These are phyloP conservation scores for Bovichtus diacanthus DNA, from an alignment of 2,797 vertebrate species.

Conservation along the genomic window DNA sequence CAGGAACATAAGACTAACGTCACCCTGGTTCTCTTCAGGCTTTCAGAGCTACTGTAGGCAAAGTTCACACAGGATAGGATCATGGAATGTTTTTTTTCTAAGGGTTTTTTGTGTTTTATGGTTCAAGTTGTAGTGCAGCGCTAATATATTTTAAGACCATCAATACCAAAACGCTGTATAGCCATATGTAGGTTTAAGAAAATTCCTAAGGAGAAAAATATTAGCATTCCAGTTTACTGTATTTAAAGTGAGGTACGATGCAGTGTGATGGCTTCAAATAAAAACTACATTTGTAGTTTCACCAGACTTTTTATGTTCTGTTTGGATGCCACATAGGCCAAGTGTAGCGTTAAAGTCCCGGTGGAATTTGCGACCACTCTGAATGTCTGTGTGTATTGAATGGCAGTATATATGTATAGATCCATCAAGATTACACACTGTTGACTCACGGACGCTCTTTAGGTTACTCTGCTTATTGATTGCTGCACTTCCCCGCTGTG, in stretches of 20 bases:
- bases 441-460: slow-evolving; percentile 68
- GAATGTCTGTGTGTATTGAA: slow-evolving; percentile 56
- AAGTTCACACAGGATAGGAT: too few relatives aligned
- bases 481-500: slow-evolving; percentile 44
- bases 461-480: slow-evolving; percentile 68
- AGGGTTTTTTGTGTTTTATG: too few relatives aligned
- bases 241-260: too few relatives aligned
- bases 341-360: slow-evolving; percentile 20
- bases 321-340: slow-evolving; percentile 8
- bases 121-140: neutral
- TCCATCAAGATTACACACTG: slow-evolving; percentile 63
- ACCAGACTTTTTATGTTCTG: slow-evolving; percentile 1
- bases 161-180: neutral
- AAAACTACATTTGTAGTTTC: neutral
- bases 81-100: too few relatives aligned
- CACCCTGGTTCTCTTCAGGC: neutral
- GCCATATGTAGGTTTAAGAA: neutral
- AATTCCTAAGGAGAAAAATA: too few relatives aligned
- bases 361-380: slow-evolving; percentile 30
- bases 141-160: neutral
- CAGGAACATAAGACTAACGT: neutral
- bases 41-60: too few relatives aligned
- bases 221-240: too few relatives aligned
- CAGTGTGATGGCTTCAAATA: slow-evolving; percentile 7
- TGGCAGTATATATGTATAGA: slow-evolving; percentile 40